Conservation (phyloP, 1,140 invertebrate genomes). For the Cylas formicarius region DNA sequence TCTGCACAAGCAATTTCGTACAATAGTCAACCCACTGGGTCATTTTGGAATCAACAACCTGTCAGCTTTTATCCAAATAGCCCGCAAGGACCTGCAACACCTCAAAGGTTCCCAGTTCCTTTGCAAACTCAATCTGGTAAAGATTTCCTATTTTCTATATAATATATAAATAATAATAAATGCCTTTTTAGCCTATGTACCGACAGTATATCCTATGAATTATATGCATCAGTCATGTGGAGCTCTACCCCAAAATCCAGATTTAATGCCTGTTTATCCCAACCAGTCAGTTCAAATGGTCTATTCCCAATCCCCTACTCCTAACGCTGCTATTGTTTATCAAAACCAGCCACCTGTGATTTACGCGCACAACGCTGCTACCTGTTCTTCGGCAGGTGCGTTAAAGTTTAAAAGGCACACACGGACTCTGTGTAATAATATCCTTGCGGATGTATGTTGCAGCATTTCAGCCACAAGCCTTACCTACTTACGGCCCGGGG, state of each 20-base stretch:
- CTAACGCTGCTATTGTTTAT: conserved; percentile 29
- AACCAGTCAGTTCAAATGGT: conserved; percentile 32
- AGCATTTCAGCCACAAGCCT: conserved; percentile 17
- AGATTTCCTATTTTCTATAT: too few relatives aligned
- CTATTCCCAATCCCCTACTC: conserved; percentile 16
- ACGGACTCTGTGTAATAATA: neutral
- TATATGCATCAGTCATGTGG: conserved; percentile 14
- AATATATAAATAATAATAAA: too few relatives aligned
- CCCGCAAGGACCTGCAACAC: conserved; percentile 14
- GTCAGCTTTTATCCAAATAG: conserved; percentile 29
- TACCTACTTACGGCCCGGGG: conserved; percentile 27
- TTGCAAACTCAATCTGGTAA: conserved; percentile 5
- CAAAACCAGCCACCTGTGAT: conserved; percentile 32
- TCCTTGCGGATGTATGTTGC: conserved; percentile 1
- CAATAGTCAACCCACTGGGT: conserved; percentile 20
- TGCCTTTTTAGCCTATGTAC: conserved; percentile 16
- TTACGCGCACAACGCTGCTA: conserved; percentile 25
- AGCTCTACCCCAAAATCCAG: conserved; percentile 17
- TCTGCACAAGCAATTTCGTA: conserved; percentile 24
- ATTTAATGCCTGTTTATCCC: conserved; percentile 33
- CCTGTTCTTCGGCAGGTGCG: conserved; percentile 5
- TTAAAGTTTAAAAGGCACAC: conserved; percentile 3
- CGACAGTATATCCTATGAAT: conserved; percentile 21
- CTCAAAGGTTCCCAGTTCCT: conserved; percentile 15
- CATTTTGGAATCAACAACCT: conserved; percentile 30